Evolutionary conservation across 2,797 vertebrate genomes (phyloP), one percentile per base, ranked within the genome.

Genomic region (Synaphobranchus kaupii): DNA sequence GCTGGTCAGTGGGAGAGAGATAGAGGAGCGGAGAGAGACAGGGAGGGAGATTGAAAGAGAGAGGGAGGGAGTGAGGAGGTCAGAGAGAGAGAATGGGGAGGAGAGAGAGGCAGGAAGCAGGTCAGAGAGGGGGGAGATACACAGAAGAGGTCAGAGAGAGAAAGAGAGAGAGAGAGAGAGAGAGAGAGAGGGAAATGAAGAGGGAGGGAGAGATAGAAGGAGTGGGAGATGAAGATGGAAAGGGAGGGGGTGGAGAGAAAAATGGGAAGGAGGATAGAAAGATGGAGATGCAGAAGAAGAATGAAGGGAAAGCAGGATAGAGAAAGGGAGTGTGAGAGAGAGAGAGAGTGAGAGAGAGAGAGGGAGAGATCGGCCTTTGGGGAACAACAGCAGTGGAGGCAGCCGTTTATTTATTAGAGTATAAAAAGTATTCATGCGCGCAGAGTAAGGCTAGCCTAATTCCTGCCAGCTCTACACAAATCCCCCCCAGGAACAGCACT

Each of bases 401-500:
- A 87, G 89, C 20, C 56, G 85, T 85, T 90, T 91, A 91, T 93
- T 92, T 94, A 90, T 91, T 93, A 90, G 92, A 92, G 92, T 93
- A 93, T 93, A 92, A 93, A 92, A 90, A 90, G 92, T 91, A 89
- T 93, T 93, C 92, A 93, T 93, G 94, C 87, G 76, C 83, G 25
- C 85, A 93, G 89, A 88, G 47, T 60, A 91, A 92, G 92, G 92
- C 91, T 89, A 90, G 91, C 89, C 91, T 91, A 92, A 94, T 93
- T 93, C 93, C 91, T 92, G 90, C 86, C 87, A 91, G 91, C 88
- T 92, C 88, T 50, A 90, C 91, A 92, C 91, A 93, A 94, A 91
- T 88, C 88, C 90, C 90, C 91, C 89, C 83, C 90, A 90, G 90
- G 86, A 88, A 87, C 84, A 86, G 50, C 82, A 60, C 81, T 84